A percentile compares a stretch with the other conserved stretches of the same genome.
These are phyloP conservation scores for Drosophila hamatofila DNA, from an alignment of 2,888 invertebrate genomes.

Conservation along the genomic window DNA sequence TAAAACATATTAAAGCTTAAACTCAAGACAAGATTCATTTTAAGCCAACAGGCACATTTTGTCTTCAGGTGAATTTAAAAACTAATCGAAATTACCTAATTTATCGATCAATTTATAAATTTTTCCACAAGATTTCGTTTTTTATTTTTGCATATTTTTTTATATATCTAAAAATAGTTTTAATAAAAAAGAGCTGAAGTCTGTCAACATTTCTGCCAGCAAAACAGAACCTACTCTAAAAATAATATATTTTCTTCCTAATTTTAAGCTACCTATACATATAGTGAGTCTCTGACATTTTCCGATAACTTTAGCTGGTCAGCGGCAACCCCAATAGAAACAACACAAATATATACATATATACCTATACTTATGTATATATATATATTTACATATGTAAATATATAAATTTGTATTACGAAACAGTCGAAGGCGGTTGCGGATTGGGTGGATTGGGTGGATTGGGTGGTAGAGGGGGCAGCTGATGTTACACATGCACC, in stretches of 20 bases:
- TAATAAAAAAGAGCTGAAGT: not conserved
- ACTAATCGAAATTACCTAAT: no score
- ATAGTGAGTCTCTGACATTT: slow-evolving; percentile 4
- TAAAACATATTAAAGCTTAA: no score
- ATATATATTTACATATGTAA: not conserved
- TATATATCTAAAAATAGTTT: not conserved
- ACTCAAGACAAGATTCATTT: no score
- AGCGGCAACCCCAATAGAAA: slow-evolving; percentile 26
- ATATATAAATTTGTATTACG: not conserved
- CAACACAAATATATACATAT: not conserved
- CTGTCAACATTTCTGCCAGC: not conserved
- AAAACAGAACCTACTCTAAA: not conserved
- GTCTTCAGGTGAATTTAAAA: no score
- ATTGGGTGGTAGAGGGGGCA: no score
- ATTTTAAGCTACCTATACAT: not conserved
- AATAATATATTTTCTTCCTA: not conserved
- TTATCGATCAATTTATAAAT: no score
- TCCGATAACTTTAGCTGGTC: slow-evolving; percentile 12
- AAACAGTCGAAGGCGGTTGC: not conserved
- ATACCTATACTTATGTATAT: not conserved
- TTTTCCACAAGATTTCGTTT: no score
- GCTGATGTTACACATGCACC: slow-evolving; percentile 40
- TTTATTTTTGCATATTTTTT: no score
- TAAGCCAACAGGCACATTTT: no score
- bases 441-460: not conserved